A percentile compares a stretch with the other conserved stretches of the same genome.
phyloP scores from a whole-genome alignment of 2,888 invertebrate species.

The Drosophila kambysellisi region DNA sequence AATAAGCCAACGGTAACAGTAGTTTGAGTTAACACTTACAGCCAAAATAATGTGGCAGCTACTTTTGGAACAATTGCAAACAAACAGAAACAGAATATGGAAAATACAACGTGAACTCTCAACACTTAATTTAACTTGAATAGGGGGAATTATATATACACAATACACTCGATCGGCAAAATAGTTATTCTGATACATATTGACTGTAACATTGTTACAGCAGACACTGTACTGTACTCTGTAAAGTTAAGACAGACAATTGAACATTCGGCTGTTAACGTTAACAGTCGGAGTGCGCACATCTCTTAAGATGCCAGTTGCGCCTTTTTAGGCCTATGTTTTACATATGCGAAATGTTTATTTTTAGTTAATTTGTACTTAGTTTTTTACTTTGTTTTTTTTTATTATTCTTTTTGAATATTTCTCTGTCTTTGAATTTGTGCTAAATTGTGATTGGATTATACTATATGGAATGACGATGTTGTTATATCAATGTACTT shows the following conservation, averaged over 20 bases:
- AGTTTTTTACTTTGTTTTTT: background rate
- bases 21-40: no score
- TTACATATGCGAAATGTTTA: slow-evolving; percentile 10
- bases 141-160: background rate
- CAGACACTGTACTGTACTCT: slow-evolving; percentile 9
- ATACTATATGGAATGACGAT: slow-evolving; percentile 44
- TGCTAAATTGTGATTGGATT: slow-evolving; percentile 56
- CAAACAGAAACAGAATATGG: no score
- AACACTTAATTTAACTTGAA: background rate
- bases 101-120: background rate
- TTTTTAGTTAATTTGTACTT: slow-evolving; percentile 24
- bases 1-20: background rate
- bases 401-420: background rate
- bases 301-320: slow-evolving; percentile 12
- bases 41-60: background rate
- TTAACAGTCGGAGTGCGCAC: slow-evolving; percentile 2
- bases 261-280: slow-evolving; percentile 14
- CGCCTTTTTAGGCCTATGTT: slow-evolving; percentile 12
- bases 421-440: slow-evolving; percentile 20
- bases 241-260: slow-evolving; percentile 9
- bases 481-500: slow-evolving; percentile 54
- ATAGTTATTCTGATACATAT: background rate
- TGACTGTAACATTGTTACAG: background rate
- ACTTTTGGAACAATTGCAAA: no score
- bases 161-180: background rate